These are phyloP conservation scores for Andrena flavipes DNA, from an alignment of 2,888 invertebrate genomes.

Conservation along the genomic window DNA sequence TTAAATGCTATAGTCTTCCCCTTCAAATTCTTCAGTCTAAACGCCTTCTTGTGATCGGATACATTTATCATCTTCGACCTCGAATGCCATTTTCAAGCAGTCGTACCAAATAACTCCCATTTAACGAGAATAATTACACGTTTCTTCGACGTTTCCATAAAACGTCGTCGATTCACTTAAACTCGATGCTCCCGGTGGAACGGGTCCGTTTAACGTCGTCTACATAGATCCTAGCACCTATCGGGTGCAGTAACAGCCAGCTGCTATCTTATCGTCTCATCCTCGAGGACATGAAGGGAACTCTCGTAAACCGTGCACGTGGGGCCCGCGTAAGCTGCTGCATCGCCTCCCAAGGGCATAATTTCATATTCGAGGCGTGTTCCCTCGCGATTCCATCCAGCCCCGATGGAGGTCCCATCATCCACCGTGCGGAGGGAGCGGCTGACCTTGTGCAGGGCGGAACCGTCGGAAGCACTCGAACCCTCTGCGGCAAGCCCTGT, in stretches of 20 bases:
- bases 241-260: slow-evolving; percentile 10
- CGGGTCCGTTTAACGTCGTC: background rate
- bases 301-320: slow-evolving; percentile 63
- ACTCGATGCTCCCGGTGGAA: background rate
- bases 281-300: slow-evolving; percentile 43
- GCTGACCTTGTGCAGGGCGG: slow-evolving; percentile 52
- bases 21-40: too few species aligned
- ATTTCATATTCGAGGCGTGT: slow-evolving; percentile 58
- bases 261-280: slow-evolving; percentile 55
- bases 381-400: slow-evolving; percentile 21
- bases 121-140: too few species aligned
- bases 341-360: slow-evolving; percentile 54
- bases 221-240: slow-evolving; percentile 22
- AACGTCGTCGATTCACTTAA: background rate
- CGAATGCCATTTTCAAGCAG: too few species aligned
- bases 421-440: slow-evolving; percentile 13
- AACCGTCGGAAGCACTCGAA: slow-evolving; percentile 44
- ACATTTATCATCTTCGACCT: too few species aligned
- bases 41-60: too few species aligned
- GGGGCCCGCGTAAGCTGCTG: slow-evolving; percentile 51
- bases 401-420: slow-evolving; percentile 12
- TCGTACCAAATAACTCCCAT: too few species aligned
- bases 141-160: too few species aligned
- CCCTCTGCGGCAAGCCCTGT: slow-evolving; percentile 47
- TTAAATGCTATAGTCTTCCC: too few species aligned